Percentiles rank a stretch among this genome's conserved stretches.
Evolutionary conservation across 2,888 invertebrate species (phyloP).

Genomic region (Pedicia rivosa): DNA sequence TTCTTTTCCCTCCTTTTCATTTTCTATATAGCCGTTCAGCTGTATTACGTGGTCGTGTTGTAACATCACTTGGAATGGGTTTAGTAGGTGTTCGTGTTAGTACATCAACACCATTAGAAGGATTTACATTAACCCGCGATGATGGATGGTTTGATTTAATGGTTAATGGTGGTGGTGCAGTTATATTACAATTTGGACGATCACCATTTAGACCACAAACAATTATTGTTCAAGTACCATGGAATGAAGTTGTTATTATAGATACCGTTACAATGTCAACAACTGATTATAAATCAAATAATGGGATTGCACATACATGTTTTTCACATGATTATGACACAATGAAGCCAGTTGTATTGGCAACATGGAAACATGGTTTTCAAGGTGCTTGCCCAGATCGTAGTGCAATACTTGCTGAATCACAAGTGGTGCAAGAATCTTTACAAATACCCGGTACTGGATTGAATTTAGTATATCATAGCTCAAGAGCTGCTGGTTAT

Average conservation of each 20-base stretch:
- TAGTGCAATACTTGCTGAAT: slow-evolving; percentile 77
- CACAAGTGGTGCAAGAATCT: slow-evolving; percentile 90
- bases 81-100: slow-evolving; percentile 92
- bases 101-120: slow-evolving; percentile 86
- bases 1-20: slow-evolving; percentile 9
- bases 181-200: slow-evolving; percentile 85
- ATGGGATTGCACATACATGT: slow-evolving; percentile 59
- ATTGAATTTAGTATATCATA: slow-evolving; percentile 91
- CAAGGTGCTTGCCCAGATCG: slow-evolving; percentile 90
- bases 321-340: slow-evolving; percentile 77
- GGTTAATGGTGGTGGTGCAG: slow-evolving; percentile 97
- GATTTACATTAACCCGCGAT: slow-evolving; percentile 83
- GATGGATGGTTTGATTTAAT: slow-evolving; percentile 96
- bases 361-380: slow-evolving; percentile 90
- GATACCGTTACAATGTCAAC: slow-evolving; percentile 71
- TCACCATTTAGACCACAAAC: slow-evolving; percentile 79
- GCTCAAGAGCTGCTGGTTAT: slow-evolving; percentile 85
- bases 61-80: slow-evolving; percentile 80
- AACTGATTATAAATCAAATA: slow-evolving; percentile 56
- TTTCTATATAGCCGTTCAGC: slow-evolving; percentile 90
- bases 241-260: slow-evolving; percentile 96
- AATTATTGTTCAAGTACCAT: slow-evolving; percentile 82
- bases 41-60: slow-evolving; percentile 89
- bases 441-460: slow-evolving; percentile 88
- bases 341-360: slow-evolving; percentile 85